A percentile compares a stretch with the other conserved stretches of the same genome.
Evolutionary conservation across 2,113 vertebrate species (phyloP).

Genomic region (Acrocephalus kingi): DNA sequence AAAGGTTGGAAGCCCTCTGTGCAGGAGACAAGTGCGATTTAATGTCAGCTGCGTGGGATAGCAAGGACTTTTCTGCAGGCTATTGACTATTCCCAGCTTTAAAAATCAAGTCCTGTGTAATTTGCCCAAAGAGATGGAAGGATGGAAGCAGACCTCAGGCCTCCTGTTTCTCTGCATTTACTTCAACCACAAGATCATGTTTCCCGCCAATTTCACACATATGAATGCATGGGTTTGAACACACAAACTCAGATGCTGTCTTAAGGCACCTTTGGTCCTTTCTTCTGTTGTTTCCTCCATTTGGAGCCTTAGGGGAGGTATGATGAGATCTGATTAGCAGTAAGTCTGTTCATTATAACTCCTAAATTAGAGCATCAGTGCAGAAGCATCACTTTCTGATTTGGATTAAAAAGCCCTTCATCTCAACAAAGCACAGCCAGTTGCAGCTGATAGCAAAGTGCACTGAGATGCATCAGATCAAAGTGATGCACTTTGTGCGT

Average conservation of each 20-base stretch:
- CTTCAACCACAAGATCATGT: not conserved
- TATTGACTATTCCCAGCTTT: not conserved
- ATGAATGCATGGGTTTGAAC: not conserved
- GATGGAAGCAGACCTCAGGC: not conserved
- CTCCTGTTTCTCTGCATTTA: not conserved
- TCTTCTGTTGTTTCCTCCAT: conserved; percentile 53
- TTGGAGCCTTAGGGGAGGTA: conserved; percentile 60
- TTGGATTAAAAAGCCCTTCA: conserved; percentile 72
- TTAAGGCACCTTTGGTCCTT: conserved; percentile 34
- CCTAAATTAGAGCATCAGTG: conserved; percentile 66
- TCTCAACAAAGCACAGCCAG: conserved; percentile 65
- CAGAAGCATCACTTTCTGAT: conserved; percentile 70
- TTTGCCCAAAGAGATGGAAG: not conserved
- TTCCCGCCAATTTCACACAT: not conserved
- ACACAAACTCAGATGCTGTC: not conserved
- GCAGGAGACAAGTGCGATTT: not conserved
- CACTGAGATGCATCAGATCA: conserved; percentile 44
- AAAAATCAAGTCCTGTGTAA: not conserved
- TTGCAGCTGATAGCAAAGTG: conserved; percentile 56
- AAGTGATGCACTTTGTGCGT: conserved; percentile 32
- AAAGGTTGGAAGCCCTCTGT: not conserved
- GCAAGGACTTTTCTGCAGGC: not conserved
- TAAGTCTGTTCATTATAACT: conserved; percentile 75
- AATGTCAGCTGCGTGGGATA: accelerated
- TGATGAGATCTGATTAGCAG: conserved; percentile 72